Base-by-base conservation (phyloP, 2,113 vertebrate genomes). In the Micromys minutus region DNA sequence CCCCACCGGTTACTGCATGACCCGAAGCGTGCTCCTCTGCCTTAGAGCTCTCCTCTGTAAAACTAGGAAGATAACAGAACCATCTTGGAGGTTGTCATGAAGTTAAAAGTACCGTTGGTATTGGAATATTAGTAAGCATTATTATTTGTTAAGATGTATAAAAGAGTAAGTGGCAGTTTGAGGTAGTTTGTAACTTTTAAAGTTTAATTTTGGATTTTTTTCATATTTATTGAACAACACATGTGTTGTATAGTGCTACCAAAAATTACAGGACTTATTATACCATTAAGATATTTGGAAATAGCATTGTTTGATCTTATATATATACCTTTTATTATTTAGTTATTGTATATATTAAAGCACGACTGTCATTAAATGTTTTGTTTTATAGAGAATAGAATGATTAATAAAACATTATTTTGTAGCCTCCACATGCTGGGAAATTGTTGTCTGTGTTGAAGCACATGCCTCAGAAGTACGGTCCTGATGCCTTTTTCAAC, bases 401-500 rank as follows among this genome's bases (percentile, higher is more conserved):
- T 63, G 36, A 75, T 91, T 87, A 94, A 93, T 98, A 90, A 96
- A 45, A 85, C 1, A 69, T 97, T 98, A 7, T 89, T 98, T 97
- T 84, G 65, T 97, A 99, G 99, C 99, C 99, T 93, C 99, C 98
- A 67, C 99, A 99, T 91, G 99, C 99, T 89, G 99, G 99, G 93
- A 99, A 99, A 97, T 98, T 99, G 87, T 36, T 99, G 97, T 99
- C 99, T 17, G 99, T 99, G 93, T 98, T 99, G 97, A 99, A 99
- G 98, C 99, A 99, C 97, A 99, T 99, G 99, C 99, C 99, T 96
- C 99, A 99, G 96, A 99, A 99, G 97, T 99, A 99, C 11, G 99
- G 99, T 95, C 99, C 99, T 6, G 99, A 99, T 98, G 99, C 99
- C 93, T 99, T 99, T 98, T 99, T 99, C 99, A 99, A 99, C 97